A percentile compares a stretch with the other conserved stretches of the same genome.
Evolutionary conservation across 2,888 invertebrate species (phyloP).

Genomic region (Lasioglossum leucozonium): DNA sequence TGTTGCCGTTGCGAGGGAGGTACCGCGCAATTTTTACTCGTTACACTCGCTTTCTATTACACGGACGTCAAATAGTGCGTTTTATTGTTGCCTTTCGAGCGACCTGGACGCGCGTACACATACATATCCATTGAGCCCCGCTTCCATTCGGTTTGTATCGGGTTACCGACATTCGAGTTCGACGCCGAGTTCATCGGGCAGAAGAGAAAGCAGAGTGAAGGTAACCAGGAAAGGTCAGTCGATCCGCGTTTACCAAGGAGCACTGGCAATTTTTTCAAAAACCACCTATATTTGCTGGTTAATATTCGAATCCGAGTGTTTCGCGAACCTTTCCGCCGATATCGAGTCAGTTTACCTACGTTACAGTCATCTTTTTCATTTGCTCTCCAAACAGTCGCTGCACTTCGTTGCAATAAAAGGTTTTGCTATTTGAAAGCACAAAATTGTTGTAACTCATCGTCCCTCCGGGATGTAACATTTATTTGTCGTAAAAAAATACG

Average conservation of each 20-base stretch:
- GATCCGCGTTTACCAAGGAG: neutral
- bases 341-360: too few relatives aligned
- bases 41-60: constrained; percentile 1
- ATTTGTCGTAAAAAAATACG: neutral
- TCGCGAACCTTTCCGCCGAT: neutral
- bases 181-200: neutral
- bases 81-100: neutral
- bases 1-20: neutral
- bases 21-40: neutral
- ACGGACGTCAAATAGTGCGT: neutral
- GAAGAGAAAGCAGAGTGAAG: constrained; percentile 5
- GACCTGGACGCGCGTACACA: accelerated
- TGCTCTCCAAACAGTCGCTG: neutral
- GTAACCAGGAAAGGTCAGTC: constrained; percentile 2
- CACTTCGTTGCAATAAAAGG: neutral
- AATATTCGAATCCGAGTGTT: neutral
- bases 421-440: neutral
- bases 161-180: neutral
- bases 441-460: neutral
- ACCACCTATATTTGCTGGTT: neutral
- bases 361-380: neutral
- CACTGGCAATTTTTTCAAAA: neutral
- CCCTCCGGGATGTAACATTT: neutral
- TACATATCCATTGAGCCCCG: neutral
- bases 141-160: neutral